Conservation (phyloP, 1,140 invertebrate species). For the Aethina tumida region DNA sequence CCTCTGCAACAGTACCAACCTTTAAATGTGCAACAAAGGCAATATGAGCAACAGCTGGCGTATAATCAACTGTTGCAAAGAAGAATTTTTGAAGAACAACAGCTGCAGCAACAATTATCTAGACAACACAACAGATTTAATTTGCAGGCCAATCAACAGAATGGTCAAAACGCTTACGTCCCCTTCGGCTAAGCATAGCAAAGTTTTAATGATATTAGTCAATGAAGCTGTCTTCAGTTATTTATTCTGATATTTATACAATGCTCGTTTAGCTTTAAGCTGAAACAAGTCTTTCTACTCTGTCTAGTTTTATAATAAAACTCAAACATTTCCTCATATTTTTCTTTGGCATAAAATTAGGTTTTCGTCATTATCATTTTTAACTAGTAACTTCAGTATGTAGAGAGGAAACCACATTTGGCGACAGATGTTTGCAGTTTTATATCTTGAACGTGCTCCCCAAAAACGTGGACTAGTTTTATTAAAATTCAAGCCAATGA, state of each 20-base stretch:
- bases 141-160: constrained; percentile 10
- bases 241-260: constrained; percentile 13
- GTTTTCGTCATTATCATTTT: too few species aligned
- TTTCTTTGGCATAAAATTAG: too few species aligned
- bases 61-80: constrained; percentile 18
- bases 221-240: constrained; percentile 12
- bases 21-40: constrained; percentile 14
- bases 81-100: constrained; percentile 19
- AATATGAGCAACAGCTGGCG: constrained; percentile 18
- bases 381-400: too few species aligned
- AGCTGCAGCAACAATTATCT: constrained; percentile 14
- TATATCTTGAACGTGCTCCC: too few species aligned
- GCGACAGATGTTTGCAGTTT: too few species aligned
- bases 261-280: background rate
- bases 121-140: constrained; percentile 27
- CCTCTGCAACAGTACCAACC: constrained; percentile 27
- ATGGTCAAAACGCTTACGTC: constrained; percentile 18
- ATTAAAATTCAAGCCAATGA: too few species aligned
- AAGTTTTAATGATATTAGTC: background rate
- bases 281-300: constrained; percentile 6
- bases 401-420: too few species aligned
- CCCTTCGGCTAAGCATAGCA: constrained; percentile 18
- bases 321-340: too few species aligned
- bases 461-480: too few species aligned
- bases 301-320: background rate